Percentiles rank a stretch among this genome's conserved stretches.
Conservation (phyloP, 2,888 invertebrate genomes). For the Coleophora flavipennella region DNA sequence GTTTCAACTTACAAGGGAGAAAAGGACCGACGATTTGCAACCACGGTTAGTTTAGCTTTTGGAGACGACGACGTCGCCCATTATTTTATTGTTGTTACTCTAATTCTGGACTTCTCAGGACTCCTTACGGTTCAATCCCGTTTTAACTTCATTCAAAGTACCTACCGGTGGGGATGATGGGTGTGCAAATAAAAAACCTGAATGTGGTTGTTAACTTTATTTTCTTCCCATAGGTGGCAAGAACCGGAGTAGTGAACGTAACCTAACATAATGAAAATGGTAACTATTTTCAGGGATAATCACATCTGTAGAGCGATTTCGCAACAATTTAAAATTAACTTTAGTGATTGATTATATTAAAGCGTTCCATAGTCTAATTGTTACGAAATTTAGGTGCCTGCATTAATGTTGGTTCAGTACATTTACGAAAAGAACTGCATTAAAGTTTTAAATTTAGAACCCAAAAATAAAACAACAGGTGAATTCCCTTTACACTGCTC, state of each 20-base stretch:
- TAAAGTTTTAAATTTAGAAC: no score
- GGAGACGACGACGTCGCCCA: constrained; percentile 57
- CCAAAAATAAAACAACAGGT: constrained; percentile 32
- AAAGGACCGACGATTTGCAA: constrained; percentile 34
- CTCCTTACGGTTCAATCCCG: constrained; percentile 2
- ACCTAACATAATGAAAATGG: constrained; percentile 64
- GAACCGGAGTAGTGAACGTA: constrained; percentile 67
- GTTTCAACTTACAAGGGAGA: constrained; percentile 35
- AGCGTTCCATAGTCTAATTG: no score
- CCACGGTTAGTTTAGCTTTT: constrained; percentile 46
- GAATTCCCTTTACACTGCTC: constrained; percentile 54
- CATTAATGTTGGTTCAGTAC: no score
- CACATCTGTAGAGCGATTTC: constrained; percentile 32
- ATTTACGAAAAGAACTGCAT: no score
- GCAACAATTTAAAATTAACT: not conserved
- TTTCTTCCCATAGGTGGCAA: constrained; percentile 65
- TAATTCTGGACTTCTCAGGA: constrained; percentile 33
- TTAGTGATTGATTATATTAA: constrained; percentile 3
- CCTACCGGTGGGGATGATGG: not conserved
- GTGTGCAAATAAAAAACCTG: constrained; percentile 32
- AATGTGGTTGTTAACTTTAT: constrained; percentile 55
- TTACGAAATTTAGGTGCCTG: no score
- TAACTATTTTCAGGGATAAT: constrained; percentile 69
- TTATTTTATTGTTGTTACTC: constrained; percentile 57
- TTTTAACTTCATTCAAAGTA: not conserved